Conservation (phyloP, 1,140 invertebrate species). For the Achroia grisella region DNA sequence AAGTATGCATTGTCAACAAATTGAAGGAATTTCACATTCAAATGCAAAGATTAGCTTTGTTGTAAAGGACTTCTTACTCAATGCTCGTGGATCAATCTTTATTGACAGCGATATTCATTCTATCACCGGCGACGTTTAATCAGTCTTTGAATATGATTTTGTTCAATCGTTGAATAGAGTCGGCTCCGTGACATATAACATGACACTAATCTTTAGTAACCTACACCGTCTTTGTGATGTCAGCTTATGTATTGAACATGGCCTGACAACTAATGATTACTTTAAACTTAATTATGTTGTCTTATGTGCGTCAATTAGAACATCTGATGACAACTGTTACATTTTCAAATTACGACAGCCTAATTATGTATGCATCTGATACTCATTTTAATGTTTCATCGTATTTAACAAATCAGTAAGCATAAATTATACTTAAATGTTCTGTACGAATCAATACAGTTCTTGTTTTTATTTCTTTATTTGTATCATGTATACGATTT, state of each 20-base stretch:
- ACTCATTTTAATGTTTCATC: slow-evolving; percentile 2
- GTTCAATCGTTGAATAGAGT: not conserved
- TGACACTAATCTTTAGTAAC: slow-evolving; percentile 25
- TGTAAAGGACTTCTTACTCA: slow-evolving; percentile 26
- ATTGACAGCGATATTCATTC: slow-evolving; percentile 24
- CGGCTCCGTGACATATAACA: slow-evolving; percentile 11
- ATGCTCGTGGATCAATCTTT: slow-evolving; percentile 18
- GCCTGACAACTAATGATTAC: slow-evolving; percentile 2
- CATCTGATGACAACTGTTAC: too few species aligned
- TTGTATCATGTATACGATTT: too few species aligned
- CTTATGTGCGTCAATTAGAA: not conserved
- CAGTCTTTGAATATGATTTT: slow-evolving; percentile 9
- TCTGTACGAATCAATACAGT: too few species aligned
- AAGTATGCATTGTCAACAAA: slow-evolving; percentile 40
- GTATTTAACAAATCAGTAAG: too few species aligned
- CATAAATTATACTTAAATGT: too few species aligned
- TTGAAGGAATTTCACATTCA: slow-evolving; percentile 41
- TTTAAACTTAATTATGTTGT: slow-evolving; percentile 9
- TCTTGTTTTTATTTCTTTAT: too few species aligned
- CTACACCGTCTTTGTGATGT: slow-evolving; percentile 13
- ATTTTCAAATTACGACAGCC: too few species aligned
- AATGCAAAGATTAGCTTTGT: slow-evolving; percentile 30
- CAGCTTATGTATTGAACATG: not conserved
- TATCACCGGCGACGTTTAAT: not conserved
- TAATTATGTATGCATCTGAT: not conserved